Conservation (phyloP, 1,140 invertebrate species). For the Idris sp. region DNA sequence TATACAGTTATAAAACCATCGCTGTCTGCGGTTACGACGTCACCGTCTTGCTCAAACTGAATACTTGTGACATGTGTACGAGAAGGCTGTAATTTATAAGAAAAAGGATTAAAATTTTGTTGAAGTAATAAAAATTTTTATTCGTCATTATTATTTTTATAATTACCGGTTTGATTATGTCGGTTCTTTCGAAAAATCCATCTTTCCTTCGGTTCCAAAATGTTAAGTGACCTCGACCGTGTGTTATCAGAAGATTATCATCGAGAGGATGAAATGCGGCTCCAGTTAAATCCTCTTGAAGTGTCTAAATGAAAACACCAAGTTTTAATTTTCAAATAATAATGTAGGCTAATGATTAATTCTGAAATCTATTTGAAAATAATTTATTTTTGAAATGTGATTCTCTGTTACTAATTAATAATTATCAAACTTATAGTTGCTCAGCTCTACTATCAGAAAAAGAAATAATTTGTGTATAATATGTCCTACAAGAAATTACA, state of each 20-base stretch:
- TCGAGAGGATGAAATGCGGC: slow-evolving; percentile 95
- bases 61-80: slow-evolving; percentile 89
- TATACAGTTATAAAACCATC: slow-evolving; percentile 97
- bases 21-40: slow-evolving; percentile 95
- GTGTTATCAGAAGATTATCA: slow-evolving; percentile 94
- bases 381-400: too few relatives aligned
- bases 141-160: background rate
- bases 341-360: too few relatives aligned
- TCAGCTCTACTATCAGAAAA: too few relatives aligned
- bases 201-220: slow-evolving; percentile 95
- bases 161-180: slow-evolving; percentile 87
- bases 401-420: too few relatives aligned
- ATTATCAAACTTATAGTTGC: too few relatives aligned
- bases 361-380: too few relatives aligned
- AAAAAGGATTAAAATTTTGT: too few relatives aligned
- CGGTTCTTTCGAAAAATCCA: slow-evolving; percentile 91
- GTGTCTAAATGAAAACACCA: slow-evolving; percentile 83
- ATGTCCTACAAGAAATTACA: too few relatives aligned
- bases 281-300: slow-evolving; percentile 92
- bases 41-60: slow-evolving; percentile 94
- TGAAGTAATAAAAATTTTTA: background rate
- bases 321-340: too few relatives aligned
- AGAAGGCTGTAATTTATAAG: slow-evolving; percentile 83
- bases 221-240: slow-evolving; percentile 93
- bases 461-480: too few relatives aligned